These are phyloP conservation scores for Galeruca laticollis DNA, from an alignment of 2,888 invertebrate genomes.

Conservation along the genomic window DNA sequence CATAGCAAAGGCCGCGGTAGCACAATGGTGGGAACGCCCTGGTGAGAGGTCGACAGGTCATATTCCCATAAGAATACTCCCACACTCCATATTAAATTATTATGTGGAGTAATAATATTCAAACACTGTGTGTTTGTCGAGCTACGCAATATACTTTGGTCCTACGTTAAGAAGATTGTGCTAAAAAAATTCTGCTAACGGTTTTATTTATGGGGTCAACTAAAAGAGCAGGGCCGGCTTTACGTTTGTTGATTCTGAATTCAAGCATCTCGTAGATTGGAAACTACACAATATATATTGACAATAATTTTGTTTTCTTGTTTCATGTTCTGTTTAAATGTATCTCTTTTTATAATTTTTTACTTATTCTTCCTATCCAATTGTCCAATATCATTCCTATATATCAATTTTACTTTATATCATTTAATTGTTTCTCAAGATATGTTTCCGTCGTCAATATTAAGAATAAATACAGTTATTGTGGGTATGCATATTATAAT, in stretches of 20 bases:
- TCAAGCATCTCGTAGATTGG: too few relatives aligned
- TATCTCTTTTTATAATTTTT: too few relatives aligned
- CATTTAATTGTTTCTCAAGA: too few relatives aligned
- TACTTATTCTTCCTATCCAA: too few relatives aligned
- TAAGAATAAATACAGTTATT: too few relatives aligned
- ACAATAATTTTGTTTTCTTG: too few relatives aligned
- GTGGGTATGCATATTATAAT: too few relatives aligned
- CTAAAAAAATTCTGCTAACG: slow-evolving; percentile 36
- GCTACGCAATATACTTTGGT: slow-evolving; percentile 38
- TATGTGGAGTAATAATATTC: slow-evolving; percentile 54
- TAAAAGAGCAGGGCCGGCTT: slow-evolving; percentile 21
- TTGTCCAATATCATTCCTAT: too few relatives aligned
- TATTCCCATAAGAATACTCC: slow-evolving; percentile 68
- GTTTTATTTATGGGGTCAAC: slow-evolving; percentile 35
- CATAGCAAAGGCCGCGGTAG: slow-evolving; percentile 57
- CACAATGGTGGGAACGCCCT: slow-evolving; percentile 67
- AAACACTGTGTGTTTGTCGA: slow-evolving; percentile 42
- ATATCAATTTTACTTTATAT: too few relatives aligned
- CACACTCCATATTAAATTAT: slow-evolving; percentile 65
- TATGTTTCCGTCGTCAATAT: too few relatives aligned
- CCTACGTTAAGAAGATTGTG: slow-evolving; percentile 33
- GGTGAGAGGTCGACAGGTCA: slow-evolving; percentile 66
- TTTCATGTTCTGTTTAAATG: too few relatives aligned
- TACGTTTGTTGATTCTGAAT: neutral
- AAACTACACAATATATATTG: too few relatives aligned